A percentile compares a stretch with the other conserved stretches of the same genome.
Conservation (phyloP, 2,797 vertebrate genomes). For the Ptychadena robeensis region DNA sequence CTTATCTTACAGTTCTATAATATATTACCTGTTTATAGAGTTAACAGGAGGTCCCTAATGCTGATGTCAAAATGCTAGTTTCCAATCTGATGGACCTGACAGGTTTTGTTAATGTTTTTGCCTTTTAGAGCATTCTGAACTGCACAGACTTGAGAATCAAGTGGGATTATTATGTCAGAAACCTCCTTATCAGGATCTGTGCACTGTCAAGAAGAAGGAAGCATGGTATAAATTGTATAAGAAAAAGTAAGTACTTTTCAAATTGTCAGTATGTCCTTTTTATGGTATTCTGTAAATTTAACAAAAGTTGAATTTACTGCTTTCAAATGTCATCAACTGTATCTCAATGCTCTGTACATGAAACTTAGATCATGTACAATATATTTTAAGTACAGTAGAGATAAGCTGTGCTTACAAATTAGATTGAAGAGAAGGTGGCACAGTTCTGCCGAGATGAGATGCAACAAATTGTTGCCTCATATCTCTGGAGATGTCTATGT, state of each 20-base stretch:
- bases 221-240: conserved; percentile 54
- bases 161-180: conserved; percentile 62
- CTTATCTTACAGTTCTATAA: too few relatives aligned
- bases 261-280: conserved; percentile 3
- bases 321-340: conserved; percentile 35
- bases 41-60: too few relatives aligned
- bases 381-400: neutral
- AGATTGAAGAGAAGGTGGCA: conserved; percentile 16
- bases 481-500: neutral
- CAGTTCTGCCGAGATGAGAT: neutral
- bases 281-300: conserved; percentile 35
- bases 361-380: conserved; percentile 36
- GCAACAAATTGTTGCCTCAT: neutral
- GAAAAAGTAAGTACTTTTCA: conserved; percentile 60
- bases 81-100: neutral
- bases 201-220: conserved; percentile 58
- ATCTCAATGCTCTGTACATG: conserved; percentile 26
- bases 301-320: conserved; percentile 36
- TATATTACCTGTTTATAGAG: too few relatives aligned
- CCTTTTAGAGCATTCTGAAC: conserved; percentile 68
- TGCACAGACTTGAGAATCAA: conserved; percentile 66
- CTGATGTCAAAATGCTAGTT: too few relatives aligned
- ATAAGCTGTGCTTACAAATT: conserved; percentile 14
- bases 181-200: conserved; percentile 57
- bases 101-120: conserved; percentile 65